These are phyloP conservation scores for Diaperis boleti DNA, from an alignment of 2,888 invertebrate genomes.

Conservation along the genomic window DNA sequence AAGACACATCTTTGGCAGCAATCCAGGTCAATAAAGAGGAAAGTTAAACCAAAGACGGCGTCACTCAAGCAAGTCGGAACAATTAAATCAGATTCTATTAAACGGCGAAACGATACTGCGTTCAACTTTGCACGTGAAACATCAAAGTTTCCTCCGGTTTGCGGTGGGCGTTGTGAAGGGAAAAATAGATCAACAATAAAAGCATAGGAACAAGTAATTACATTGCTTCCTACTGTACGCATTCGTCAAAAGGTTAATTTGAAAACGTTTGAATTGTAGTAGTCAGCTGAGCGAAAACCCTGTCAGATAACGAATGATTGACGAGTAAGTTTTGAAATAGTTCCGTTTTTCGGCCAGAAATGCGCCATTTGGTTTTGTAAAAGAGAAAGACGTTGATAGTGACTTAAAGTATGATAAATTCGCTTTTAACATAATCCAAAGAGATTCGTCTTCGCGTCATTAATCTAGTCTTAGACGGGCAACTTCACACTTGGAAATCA, in stretches of 20 bases:
- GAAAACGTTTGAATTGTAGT: neutral
- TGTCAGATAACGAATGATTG: conserved; percentile 21
- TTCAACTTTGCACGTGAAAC: conserved; percentile 6
- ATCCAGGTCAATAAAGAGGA: neutral
- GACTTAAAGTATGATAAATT: conserved; percentile 18
- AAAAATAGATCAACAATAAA: conserved; percentile 24
- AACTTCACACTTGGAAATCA: neutral
- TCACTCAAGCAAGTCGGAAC: conserved; percentile 3
- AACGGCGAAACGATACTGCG: conserved; percentile 3
- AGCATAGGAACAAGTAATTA: conserved; percentile 16
- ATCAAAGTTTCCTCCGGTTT: conserved; percentile 4
- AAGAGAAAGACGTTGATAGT: conserved; percentile 2
- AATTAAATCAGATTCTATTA: conserved; percentile 20
- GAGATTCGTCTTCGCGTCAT: conserved; percentile 5
- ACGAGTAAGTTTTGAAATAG: conserved; percentile 21
- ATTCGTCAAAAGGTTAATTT: conserved; percentile 1
- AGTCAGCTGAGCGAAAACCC: neutral
- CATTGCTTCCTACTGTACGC: neutral
- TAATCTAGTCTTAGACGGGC: conserved; percentile 8
- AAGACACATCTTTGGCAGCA: conserved; percentile 6
- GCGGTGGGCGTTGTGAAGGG: conserved; percentile 1
- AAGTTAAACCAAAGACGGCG: conserved; percentile 4
- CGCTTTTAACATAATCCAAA: conserved; percentile 13
- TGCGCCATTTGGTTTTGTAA: neutral
- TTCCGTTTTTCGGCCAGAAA: conserved; percentile 9